Evolutionary conservation across 2,888 invertebrate species (phyloP).

Genomic region (Pristionchus maxplancki): DNA sequence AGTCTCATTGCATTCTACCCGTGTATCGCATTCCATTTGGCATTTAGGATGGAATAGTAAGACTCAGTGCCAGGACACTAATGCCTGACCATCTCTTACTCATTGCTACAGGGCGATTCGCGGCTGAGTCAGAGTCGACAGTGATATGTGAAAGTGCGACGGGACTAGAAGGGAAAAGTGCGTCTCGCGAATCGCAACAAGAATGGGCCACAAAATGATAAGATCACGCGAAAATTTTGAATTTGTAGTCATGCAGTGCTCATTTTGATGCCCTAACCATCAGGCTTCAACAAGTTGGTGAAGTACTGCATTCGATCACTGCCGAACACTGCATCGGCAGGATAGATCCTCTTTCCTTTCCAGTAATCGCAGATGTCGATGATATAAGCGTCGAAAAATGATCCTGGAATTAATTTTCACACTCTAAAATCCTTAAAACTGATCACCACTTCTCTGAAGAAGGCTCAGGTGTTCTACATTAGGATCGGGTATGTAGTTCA

Average conservation of each 20-base stretch:
- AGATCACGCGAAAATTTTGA: neutral
- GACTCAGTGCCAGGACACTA: too few species aligned
- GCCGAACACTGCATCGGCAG: neutral
- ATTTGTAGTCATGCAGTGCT: neutral
- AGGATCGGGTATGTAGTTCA: neutral
- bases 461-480: neutral
- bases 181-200: neutral
- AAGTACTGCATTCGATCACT: neutral
- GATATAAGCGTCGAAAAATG: neutral
- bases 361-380: neutral
- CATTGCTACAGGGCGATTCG: neutral
- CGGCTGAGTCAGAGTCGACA: neutral
- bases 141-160: slow-evolving; percentile 11
- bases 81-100: too few species aligned
- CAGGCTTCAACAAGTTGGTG: neutral
- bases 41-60: too few species aligned
- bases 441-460: neutral
- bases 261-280: neutral
- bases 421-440: neutral
- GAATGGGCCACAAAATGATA: neutral
- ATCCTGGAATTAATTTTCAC: neutral
- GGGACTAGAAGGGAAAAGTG: neutral
- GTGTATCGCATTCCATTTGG: too few species aligned
- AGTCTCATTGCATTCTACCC: too few species aligned
- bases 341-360: neutral